Conservation (phyloP, 2,888 invertebrate species). For the Harpagoxenus sublaevis region DNA sequence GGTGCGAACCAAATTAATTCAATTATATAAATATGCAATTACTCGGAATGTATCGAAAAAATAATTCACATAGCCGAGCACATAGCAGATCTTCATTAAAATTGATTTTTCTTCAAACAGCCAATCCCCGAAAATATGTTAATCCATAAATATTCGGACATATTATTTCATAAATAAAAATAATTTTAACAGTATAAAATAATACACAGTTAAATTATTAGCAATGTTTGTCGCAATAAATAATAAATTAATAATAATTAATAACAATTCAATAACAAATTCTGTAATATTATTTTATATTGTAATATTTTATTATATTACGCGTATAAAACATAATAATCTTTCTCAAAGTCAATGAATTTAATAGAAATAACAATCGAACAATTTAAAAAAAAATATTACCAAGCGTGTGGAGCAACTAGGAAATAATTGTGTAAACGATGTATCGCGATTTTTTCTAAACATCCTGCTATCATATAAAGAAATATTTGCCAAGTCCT, state of each 20-base stretch:
- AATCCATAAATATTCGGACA: not conserved
- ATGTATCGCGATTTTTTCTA: not conserved
- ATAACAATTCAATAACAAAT: not conserved
- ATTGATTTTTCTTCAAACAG: not conserved
- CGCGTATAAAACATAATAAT: not conserved
- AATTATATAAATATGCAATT: not conserved
- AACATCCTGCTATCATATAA: not conserved
- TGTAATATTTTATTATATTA: not conserved
- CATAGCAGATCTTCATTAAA: not conserved
- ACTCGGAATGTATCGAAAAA: not conserved
- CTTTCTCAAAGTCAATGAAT: not conserved
- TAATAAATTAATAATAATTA: no score
- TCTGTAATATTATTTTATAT: not conserved
- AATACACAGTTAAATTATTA: not conserved
- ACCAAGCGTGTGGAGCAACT: not conserved
- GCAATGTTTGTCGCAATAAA: not conserved
- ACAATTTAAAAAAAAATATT: not conserved
- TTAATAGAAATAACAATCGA: not conserved
- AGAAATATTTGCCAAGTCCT: not conserved
- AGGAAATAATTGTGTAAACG: not conserved
- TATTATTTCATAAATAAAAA: not conserved
- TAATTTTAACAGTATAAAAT: constrained; percentile 1
- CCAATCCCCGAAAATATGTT: not conserved
- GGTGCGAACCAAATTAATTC: not conserved
- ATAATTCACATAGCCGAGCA: not conserved